Base-by-base conservation (phyloP, 2,797 vertebrate species). In the Spheniscus humboldti region DNA sequence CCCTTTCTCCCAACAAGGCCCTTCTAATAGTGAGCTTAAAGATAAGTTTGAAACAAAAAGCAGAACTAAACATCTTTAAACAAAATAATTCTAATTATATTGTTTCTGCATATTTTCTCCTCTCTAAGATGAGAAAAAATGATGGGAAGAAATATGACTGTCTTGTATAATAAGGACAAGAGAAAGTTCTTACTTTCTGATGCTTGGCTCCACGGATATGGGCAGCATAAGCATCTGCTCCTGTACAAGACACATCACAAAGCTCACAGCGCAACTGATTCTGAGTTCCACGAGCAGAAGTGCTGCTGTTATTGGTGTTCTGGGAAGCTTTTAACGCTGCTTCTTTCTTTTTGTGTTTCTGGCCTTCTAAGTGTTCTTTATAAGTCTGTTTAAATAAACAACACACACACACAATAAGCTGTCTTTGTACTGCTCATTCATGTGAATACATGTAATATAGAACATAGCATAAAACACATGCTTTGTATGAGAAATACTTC, bases 311-410 rank as follows among this genome's bases (percentile, higher is more conserved):
- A 45, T 94, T 98, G 96, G 97, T 98, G 96, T 98, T 99, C 97
- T 99, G 99, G 33, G 99, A 99, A 62, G 99, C 99, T 97, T 99
- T 99, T 89, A 99, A 97, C 1, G 99, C 99, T 0, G 99, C 99
- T 97, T 99, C 99, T 96, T 99, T 99, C 98, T 99, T 99, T 97
- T 99, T 99, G 98, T 99, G 99, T 97, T 99, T 99, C 97, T 99
- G 99, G 80, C 99, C 99, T 97, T 99, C 99, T 91, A 99, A 98
- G 97, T 99, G 99, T 93, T 99, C 99, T 96, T 99, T 99, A 25
- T 99, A 99, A 19, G 99, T 99, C 99, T 99, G 91, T 97, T 96
- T 91, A 92, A 97, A 96, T 43, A 75, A 85, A 91, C 23, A 64
- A 35, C 35, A 35, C 35, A 73, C 24, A 69, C 37, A 37, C 27